A percentile compares a stretch with the other conserved stretches of the same genome.
phyloP scores from a whole-genome alignment of 2,888 invertebrate species.

The Latrodectus hesperus region DNA sequence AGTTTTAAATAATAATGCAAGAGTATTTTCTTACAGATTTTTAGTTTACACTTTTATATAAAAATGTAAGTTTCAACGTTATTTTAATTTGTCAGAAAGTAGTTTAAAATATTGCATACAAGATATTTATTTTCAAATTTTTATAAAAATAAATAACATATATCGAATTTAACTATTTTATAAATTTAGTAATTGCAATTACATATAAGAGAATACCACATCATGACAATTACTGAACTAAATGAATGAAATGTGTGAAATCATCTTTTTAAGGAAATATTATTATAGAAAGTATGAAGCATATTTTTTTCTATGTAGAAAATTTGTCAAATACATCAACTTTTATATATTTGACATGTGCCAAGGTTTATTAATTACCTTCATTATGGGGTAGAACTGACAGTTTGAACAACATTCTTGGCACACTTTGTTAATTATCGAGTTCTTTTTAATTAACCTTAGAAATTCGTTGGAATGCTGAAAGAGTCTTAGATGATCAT shows the following conservation, averaged over 20 bases:
- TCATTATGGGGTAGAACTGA: conserved; percentile 34
- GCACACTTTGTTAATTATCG: conserved; percentile 54
- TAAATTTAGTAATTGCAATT: too few species aligned
- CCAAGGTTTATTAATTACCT: conserved; percentile 43
- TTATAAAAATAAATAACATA: too few species aligned
- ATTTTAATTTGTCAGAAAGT: too few species aligned
- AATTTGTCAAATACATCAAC: conserved; percentile 13
- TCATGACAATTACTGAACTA: too few species aligned
- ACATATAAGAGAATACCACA: too few species aligned
- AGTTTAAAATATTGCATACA: too few species aligned
- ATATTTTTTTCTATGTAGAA: not conserved
- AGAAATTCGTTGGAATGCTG: conserved; percentile 37
- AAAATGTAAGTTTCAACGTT: too few species aligned
- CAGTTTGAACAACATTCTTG: conserved; percentile 44
- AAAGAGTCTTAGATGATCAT: conserved; percentile 12
- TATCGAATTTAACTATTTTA: too few species aligned
- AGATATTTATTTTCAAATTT: too few species aligned
- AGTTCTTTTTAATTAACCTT: conserved; percentile 47
- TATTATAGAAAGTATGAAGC: too few species aligned
- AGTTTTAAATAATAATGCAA: not conserved
- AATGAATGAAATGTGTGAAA: too few species aligned
- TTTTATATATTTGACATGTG: conserved; percentile 22
- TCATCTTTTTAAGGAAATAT: too few species aligned
- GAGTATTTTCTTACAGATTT: not conserved
- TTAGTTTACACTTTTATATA: not conserved